Evolutionary conservation across 1,140 invertebrate genomes (phyloP).

Genomic region (Procambarus clarkii): DNA sequence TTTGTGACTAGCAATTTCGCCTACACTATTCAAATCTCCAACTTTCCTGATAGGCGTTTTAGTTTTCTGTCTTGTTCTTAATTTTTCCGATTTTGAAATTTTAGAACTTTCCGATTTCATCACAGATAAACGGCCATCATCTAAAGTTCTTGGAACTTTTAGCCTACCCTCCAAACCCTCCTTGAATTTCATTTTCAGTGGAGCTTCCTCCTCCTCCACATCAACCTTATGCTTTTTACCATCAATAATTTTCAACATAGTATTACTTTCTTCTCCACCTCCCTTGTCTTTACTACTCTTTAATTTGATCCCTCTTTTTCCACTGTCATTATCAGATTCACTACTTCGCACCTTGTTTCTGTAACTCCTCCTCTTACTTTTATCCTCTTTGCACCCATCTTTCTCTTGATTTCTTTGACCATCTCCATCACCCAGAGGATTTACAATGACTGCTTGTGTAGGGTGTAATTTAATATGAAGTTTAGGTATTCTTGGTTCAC

Average conservation of each 20-base stretch:
- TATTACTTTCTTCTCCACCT: constrained; percentile 49
- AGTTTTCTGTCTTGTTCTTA: constrained; percentile 65
- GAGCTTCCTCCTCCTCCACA: constrained; percentile 65
- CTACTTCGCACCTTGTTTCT: constrained; percentile 63
- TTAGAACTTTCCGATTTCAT: constrained; percentile 65
- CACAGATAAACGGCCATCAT: constrained; percentile 60
- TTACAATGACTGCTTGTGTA: constrained; percentile 70
- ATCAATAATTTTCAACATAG: constrained; percentile 69
- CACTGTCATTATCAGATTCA: constrained; percentile 75
- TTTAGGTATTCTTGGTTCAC: constrained; percentile 89
- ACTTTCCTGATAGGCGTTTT: constrained; percentile 69
- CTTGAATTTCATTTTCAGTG: constrained; percentile 71
- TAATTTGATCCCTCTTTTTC: constrained; percentile 60
- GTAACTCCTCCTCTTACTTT: constrained; percentile 66
- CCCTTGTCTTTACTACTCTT: constrained; percentile 73
- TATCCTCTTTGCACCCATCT: constrained; percentile 58
- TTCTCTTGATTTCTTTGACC: constrained; percentile 53
- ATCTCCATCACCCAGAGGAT: constrained; percentile 65
- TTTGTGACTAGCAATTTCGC: constrained; percentile 73
- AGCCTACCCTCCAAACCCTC: constrained; percentile 66
- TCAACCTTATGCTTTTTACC: constrained; percentile 68
- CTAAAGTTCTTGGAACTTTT: constrained; percentile 63
- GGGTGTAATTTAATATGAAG: constrained; percentile 87
- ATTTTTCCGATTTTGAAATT: constrained; percentile 66
- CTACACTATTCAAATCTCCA: constrained; percentile 71